A percentile compares a stretch with the other conserved stretches of the same genome.
Evolutionary conservation across 2,113 vertebrate species (phyloP).

Genomic region (Leiothrix lutea): DNA sequence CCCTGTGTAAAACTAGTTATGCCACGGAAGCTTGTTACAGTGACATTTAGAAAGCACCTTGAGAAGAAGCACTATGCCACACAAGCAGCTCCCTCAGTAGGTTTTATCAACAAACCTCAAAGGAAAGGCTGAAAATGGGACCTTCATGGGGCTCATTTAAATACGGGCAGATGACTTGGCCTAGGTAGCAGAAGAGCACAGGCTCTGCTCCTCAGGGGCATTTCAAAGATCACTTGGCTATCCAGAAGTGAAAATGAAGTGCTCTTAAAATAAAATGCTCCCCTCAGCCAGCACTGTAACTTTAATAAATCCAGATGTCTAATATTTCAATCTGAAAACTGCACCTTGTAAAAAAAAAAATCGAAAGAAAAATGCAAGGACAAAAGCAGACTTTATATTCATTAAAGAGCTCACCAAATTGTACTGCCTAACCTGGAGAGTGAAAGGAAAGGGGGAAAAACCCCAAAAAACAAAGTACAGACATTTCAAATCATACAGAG

Average conservation of each 20-base stretch:
- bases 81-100: background rate
- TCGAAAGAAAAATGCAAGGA: background rate
- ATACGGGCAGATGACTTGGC: background rate
- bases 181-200: rapidly evolving
- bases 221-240: background rate
- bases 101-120: background rate
- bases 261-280: background rate
- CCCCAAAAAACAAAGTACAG: background rate
- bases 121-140: background rate
- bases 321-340: background rate
- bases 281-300: background rate
- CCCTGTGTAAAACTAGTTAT: background rate
- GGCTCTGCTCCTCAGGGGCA: rapidly evolving
- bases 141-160: background rate
- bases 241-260: background rate
- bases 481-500: background rate
- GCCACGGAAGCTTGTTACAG: background rate
- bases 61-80: background rate
- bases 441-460: background rate
- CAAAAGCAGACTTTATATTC: background rate
- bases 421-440: background rate
- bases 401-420: background rate
- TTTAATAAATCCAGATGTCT: slow-evolving; percentile 18
- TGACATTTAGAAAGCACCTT: background rate
- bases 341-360: background rate